phyloP scores from a whole-genome alignment of 2,113 vertebrate genomes.

The Odontophorus gujanensis region DNA sequence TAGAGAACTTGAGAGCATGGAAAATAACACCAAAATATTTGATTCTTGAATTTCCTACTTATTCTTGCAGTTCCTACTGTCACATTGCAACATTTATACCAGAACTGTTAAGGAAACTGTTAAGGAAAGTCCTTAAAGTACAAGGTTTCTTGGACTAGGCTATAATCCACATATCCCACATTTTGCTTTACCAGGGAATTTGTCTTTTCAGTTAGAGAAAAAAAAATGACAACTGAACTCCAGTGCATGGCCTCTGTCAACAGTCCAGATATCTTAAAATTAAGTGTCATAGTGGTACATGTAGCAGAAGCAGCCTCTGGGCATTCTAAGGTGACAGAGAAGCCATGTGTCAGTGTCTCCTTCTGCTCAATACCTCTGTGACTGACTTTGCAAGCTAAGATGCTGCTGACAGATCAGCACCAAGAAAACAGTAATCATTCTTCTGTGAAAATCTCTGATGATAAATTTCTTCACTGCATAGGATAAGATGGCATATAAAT shows the following conservation, averaged over 20 bases:
- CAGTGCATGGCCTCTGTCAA: neutral
- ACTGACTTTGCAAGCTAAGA: neutral
- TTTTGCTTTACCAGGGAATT: neutral
- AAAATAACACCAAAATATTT: neutral
- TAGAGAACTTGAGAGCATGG: neutral
- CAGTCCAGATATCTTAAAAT: neutral
- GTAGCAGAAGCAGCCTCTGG: neutral
- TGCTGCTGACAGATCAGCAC: neutral
- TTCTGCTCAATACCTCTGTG: neutral
- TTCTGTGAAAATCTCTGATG: neutral
- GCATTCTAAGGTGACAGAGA: neutral
- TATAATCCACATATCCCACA: neutral
- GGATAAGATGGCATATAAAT: fast-evolving
- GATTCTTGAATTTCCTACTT: neutral
- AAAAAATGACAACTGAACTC: neutral
- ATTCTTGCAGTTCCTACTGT: neutral
- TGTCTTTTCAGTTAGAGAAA: neutral
- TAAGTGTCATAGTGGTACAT: neutral
- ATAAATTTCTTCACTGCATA: neutral
- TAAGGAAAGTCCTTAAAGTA: neutral
- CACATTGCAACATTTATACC: neutral
- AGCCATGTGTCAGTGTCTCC: neutral
- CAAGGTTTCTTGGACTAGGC: neutral
- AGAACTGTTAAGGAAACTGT: neutral
- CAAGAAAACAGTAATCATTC: neutral